Percentiles rank a stretch among this genome's conserved stretches.
Evolutionary conservation across 2,797 vertebrate species (phyloP).

Genomic region (Bovichtus variegatus): DNA sequence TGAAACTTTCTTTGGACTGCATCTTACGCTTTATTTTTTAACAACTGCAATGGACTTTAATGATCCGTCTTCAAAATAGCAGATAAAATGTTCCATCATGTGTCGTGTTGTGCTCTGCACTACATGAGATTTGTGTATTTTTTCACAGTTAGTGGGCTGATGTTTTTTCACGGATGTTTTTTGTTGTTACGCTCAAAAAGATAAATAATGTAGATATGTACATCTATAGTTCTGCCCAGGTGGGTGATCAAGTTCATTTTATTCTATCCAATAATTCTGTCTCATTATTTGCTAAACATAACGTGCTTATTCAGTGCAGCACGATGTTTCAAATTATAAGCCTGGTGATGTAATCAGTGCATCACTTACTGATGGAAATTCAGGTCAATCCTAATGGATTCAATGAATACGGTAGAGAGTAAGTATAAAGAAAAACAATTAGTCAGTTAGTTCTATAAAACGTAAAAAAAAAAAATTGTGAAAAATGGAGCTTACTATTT

Average conservation of each 20-base stretch:
- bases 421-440: too few relatives aligned
- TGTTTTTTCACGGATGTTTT: constrained; percentile 12
- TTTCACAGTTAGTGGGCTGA: not conserved
- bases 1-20: not conserved
- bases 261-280: not conserved
- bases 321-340: not conserved
- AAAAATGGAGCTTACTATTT: too few relatives aligned
- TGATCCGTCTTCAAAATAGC: not conserved
- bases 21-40: not conserved
- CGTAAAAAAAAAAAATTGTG: too few relatives aligned
- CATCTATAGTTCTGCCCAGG: not conserved
- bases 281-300: not conserved
- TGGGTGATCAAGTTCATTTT: not conserved
- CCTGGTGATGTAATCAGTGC: not conserved
- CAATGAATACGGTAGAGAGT: too few relatives aligned
- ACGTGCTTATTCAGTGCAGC: not conserved
- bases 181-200: not conserved
- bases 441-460: too few relatives aligned
- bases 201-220: constrained; percentile 28
- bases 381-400: not conserved
- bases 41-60: not conserved
- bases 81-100: not conserved
- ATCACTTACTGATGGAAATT: not conserved
- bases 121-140: not conserved
- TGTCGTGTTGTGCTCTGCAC: not conserved